Percentiles rank a stretch among this genome's conserved stretches.
phyloP scores from a whole-genome alignment of 2,113 vertebrate genomes.

The Chloebia gouldiae region DNA sequence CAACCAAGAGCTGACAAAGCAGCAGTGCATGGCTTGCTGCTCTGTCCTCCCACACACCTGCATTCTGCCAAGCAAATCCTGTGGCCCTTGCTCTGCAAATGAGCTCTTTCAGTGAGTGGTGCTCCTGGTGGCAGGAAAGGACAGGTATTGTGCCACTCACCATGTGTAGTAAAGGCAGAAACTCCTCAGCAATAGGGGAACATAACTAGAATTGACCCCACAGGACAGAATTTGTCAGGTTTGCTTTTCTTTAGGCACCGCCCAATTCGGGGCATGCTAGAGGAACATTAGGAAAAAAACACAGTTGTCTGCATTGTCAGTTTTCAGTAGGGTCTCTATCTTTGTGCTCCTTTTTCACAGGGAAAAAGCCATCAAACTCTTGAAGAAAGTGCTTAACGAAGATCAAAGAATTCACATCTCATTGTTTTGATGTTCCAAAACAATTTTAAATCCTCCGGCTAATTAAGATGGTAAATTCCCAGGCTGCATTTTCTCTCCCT shows the following conservation, averaged over 20 bases:
- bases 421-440: neutral
- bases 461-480: neutral
- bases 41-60: neutral
- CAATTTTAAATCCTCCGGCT: neutral
- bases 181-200: neutral
- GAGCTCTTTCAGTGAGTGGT: neutral
- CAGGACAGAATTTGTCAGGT: neutral
- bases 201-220: neutral
- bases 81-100: neutral
- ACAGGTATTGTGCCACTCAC: neutral
- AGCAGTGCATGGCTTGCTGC: neutral
- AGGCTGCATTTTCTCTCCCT: neutral
- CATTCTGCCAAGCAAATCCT: neutral
- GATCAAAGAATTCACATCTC: neutral
- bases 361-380: neutral
- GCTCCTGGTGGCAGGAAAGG: neutral
- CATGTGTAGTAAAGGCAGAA: neutral
- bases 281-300: neutral
- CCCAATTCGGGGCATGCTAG: neutral
- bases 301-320: neutral
- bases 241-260: neutral
- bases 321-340: neutral
- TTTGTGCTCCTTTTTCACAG: constrained; percentile 20
- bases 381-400: neutral
- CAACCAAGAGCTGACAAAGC: neutral